These are phyloP conservation scores for Teleogryllus oceanicus DNA, from an alignment of 2,888 invertebrate species.

Conservation along the genomic window DNA sequence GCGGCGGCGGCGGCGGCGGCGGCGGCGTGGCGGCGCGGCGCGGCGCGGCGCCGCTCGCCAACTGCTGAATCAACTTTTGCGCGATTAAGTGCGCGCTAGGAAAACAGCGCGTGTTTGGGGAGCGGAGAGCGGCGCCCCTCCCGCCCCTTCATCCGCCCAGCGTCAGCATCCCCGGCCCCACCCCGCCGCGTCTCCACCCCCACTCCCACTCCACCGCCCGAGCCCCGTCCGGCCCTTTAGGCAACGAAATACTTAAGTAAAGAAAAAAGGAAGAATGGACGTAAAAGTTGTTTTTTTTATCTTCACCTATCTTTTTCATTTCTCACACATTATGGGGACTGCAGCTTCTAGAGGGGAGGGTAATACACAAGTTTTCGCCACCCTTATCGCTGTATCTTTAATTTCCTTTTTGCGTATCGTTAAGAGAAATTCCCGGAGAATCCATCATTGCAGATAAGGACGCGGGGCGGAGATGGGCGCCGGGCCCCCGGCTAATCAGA, in stretches of 20 bases:
- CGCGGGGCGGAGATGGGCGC: background rate
- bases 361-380: conserved; percentile 28
- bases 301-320: conserved; percentile 1
- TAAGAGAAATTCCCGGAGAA: conserved; percentile 34
- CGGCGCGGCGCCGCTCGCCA: background rate
- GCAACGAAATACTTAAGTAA: background rate
- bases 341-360: conserved; percentile 18
- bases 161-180: background rate
- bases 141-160: background rate
- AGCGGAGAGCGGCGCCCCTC: background rate
- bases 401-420: conserved; percentile 38
- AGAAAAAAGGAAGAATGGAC: background rate
- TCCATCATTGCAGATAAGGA: conserved; percentile 35
- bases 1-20: no score
- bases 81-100: conserved; percentile 10
- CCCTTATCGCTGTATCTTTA: conserved; percentile 37
- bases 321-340: conserved; percentile 2
- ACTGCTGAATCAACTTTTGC: conserved; percentile 10
- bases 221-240: background rate
- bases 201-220: background rate
- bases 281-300: background rate
- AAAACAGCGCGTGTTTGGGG: conserved; percentile 18
- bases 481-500: background rate
- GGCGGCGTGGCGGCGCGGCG: no score
- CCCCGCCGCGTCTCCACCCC: background rate